phyloP scores from a whole-genome alignment of 2,888 invertebrate genomes.

The Nebria salina region DNA sequence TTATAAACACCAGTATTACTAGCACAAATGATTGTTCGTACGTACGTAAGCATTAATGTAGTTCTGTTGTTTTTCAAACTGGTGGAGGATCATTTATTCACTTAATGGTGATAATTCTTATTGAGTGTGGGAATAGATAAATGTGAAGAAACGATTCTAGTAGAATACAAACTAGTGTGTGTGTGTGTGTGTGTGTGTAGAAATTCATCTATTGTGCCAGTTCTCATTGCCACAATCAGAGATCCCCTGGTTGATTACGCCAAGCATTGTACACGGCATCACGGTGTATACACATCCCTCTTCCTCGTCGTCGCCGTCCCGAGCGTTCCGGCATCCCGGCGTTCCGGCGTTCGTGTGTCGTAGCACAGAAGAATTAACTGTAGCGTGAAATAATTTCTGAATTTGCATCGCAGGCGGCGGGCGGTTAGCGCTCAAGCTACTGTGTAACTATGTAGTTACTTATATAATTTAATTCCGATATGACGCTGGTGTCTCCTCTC shows the following conservation, averaged over 20 bases:
- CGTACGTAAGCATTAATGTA: no score
- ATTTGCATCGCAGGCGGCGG: constrained; percentile 57
- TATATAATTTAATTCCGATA: constrained; percentile 59
- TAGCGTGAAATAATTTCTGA: constrained; percentile 56
- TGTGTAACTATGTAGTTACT: constrained; percentile 56
- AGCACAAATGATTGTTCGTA: neutral
- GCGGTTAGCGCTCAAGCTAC: constrained; percentile 50
- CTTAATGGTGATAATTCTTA: no score
- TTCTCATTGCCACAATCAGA: constrained; percentile 43
- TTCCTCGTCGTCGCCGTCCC: neutral
- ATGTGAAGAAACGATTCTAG: neutral
- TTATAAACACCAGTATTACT: neutral
- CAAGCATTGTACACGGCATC: constrained; percentile 31
- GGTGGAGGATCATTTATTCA: no score
- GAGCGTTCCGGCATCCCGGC: neutral
- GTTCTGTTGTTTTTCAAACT: no score
- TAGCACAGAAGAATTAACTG: constrained; percentile 51
- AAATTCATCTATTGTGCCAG: neutral
- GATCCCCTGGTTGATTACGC: constrained; percentile 41
- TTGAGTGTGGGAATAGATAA: no score
- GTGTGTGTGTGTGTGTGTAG: neutral
- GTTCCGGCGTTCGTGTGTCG: neutral
- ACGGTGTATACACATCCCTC: constrained; percentile 25
- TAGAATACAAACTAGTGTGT: neutral
- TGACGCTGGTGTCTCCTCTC: constrained; percentile 52